Evolutionary conservation across 2,888 invertebrate species (phyloP).

Genomic region (Athripsodes cinereus): DNA sequence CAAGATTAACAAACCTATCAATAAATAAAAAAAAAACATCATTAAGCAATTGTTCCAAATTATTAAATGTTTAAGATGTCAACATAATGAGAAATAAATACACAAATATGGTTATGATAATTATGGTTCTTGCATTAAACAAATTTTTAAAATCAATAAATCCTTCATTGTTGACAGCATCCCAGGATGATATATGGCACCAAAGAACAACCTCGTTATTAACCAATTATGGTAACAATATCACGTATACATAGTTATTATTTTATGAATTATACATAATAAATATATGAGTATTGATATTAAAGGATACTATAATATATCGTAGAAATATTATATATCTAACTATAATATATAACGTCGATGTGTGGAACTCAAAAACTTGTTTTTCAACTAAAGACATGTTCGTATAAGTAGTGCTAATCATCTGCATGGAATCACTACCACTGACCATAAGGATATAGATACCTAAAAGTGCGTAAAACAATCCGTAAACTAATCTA

Average conservation of each 20-base stretch:
- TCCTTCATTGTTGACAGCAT: not conserved
- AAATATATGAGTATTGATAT: not conserved
- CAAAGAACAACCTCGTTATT: conserved; percentile 1
- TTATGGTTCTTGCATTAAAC: not conserved
- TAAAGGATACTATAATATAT: not conserved
- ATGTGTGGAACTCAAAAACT: not conserved
- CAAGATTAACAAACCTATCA: too few relatives aligned
- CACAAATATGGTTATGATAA: not conserved
- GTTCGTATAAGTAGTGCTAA: not conserved
- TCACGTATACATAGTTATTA: not conserved
- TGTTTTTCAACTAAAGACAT: not conserved
- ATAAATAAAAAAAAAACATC: too few relatives aligned
- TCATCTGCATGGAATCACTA: not conserved
- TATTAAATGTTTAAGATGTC: not conserved
- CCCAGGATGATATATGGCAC: not conserved
- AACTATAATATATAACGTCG: not conserved
- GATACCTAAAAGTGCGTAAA: too few relatives aligned
- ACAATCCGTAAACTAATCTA: too few relatives aligned
- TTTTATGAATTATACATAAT: not conserved
- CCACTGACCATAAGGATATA: too few relatives aligned
- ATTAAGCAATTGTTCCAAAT: too few relatives aligned
- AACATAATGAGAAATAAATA: not conserved
- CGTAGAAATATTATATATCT: not conserved
- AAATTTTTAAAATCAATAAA: conserved; percentile 2
- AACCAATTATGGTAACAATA: conserved; percentile 1